Evolutionary conservation across 1,140 invertebrate genomes (phyloP), one percentile per base, ranked within the genome.

Genomic region (Elysia chlorotica): DNA sequence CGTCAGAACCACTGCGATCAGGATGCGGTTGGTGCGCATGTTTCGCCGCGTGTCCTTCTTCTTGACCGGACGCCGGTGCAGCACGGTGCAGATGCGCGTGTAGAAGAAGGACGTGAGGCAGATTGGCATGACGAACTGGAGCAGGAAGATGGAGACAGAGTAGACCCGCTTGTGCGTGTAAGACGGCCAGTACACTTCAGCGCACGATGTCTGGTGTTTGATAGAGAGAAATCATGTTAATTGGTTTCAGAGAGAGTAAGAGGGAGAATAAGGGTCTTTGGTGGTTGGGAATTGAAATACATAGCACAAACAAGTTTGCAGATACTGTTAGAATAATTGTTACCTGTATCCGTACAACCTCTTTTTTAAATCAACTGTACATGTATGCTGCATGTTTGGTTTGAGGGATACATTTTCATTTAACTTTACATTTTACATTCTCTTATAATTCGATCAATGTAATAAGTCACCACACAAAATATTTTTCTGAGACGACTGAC

Each of bases 1-100:
- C 30, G 97, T 93, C 0, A 92, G 91, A 0, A 99, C 96, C 93
- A 99, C 99, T 0, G 95, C 92, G 73, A 99, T 96, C 1, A 99
- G 89, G 95, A 99, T 99, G 75, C 94, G 90, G 75, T 90, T 92
- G 41, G 91, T 91, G 71, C 89, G 82, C 75, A 94, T 93, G 5
- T 94, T 96, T 56, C 93, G 89, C 25, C 76, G 65, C 14, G 77
- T 83, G 69, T 85, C 83, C 53, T 79, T 76, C 73, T 81, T 81
- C 70, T 81, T 83, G 19, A 82, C 57, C 10, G 82, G 82, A 35
- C 85, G 59, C 30, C 81, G 78, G 59, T 74, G 75, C 21, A 88
- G 75, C 4, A 83, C 81, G n/a, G 65, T 36, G 65, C 83, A 85
- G 25, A 88, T 87, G 41, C 69, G 48, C 23, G 73, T 78, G 74